Base-by-base conservation (phyloP, 2,888 invertebrate genomes). In the Timandra comae region DNA sequence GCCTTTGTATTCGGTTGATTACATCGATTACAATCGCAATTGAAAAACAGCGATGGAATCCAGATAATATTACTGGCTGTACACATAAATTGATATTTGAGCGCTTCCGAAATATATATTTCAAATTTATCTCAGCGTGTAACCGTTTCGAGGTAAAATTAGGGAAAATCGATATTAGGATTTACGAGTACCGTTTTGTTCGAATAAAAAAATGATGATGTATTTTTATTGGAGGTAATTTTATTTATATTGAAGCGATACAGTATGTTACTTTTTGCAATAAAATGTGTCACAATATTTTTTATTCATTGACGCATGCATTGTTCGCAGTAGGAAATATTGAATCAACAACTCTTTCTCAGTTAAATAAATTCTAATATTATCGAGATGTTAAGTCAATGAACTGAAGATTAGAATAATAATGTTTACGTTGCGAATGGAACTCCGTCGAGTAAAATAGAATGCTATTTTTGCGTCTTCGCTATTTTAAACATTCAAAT, bases 381-480 rank as follows among this genome's bases (percentile, higher is more conserved):
- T n/a, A n/a, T n/a, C n/a, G n/a, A n/a, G n/a, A n/a, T n/a, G 35
- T 21, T 36, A 38, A 50, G 65, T 54, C 63, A 56, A 54, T 51
- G 60, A 63, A 62, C 63, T 60, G 57, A 42, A 29, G 40, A 49
- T 52, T 39, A 23, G 47, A 56, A 49, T 56, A 49, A 40, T 35
- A 56, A 41, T 62, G 60, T 62, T 62, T 62, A 57, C 60, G 30
- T 52, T 53, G 47, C 41, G 30, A 46, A 44, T 49, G 48, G 46
- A 41, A 51, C 38, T 46, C 36, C 39, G 39, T 38, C 48, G 52
- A 53, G 49, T 43, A 52, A 52, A 63, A 59, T 46, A 41, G 43
- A 34, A 28, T 34, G 47, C 34, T 60, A 55, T 62, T 57, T 64
- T 53, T 16, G 16, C 16, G 16, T 16, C 16, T 16, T n/a, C n/a